phyloP scores from a whole-genome alignment of 2,888 invertebrate genomes.

The Allacma fusca region DNA sequence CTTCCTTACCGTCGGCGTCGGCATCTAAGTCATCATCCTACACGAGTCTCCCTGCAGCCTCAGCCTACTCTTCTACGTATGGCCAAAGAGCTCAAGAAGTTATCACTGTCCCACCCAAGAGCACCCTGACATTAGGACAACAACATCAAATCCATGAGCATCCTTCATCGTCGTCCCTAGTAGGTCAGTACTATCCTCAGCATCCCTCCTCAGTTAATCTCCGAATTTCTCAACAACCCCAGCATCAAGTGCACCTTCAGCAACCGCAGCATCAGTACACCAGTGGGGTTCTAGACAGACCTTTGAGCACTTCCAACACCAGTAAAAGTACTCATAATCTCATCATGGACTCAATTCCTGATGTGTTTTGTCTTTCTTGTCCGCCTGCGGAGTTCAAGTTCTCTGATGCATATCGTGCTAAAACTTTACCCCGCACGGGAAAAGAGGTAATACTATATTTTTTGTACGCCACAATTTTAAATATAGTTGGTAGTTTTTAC shows the following conservation, averaged over 20 bases:
- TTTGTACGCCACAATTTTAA: background rate
- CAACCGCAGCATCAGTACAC: constrained; percentile 24
- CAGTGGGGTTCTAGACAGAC: background rate
- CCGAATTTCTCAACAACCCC: constrained; percentile 27
- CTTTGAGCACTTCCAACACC: constrained; percentile 44
- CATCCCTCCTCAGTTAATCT: constrained; percentile 26
- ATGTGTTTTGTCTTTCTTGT: constrained; percentile 61
- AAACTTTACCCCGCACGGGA: constrained; percentile 62
- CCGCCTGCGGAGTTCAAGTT: constrained; percentile 62
- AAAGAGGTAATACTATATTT: constrained; percentile 57
- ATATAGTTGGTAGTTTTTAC: no score
- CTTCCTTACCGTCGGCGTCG: constrained; percentile 36
- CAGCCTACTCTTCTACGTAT: constrained; percentile 47
- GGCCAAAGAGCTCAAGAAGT: constrained; percentile 50
- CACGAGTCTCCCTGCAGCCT: constrained; percentile 49
- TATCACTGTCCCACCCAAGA: constrained; percentile 60
- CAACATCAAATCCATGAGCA: constrained; percentile 47
- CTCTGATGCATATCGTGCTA: constrained; percentile 62
- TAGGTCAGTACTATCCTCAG: constrained; percentile 30
- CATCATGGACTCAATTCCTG: constrained; percentile 59
- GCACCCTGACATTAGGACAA: constrained; percentile 45
- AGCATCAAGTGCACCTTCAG: constrained; percentile 32
- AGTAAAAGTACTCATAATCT: constrained; percentile 61
- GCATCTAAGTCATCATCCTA: constrained; percentile 53
- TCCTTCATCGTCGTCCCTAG: constrained; percentile 41